Evolutionary conservation across 1,140 invertebrate genomes (phyloP).

Genomic region (Caenorhabditis remanei): DNA sequence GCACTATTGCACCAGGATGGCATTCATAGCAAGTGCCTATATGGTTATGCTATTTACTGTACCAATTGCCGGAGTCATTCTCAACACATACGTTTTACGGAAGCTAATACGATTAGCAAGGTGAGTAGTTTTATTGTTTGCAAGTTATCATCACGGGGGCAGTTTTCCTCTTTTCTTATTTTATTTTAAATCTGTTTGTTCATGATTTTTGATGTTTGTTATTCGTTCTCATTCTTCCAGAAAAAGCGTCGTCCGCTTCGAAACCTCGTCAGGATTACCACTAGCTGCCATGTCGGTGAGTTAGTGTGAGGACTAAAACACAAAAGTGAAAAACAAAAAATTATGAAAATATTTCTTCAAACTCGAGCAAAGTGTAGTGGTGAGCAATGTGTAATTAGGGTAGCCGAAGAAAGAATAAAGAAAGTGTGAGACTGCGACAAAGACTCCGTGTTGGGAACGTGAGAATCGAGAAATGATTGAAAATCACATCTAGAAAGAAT

Average conservation of each 20-base stretch:
- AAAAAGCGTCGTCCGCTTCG: constrained; percentile 71
- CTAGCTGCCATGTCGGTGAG: constrained; percentile 73
- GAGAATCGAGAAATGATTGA: constrained; percentile 3
- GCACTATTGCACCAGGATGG: not conserved
- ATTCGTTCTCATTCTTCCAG: constrained; percentile 53
- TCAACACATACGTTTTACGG: constrained; percentile 71
- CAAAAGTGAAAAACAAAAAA: constrained; percentile 17
- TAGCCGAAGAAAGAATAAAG: not conserved
- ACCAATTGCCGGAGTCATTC: constrained; percentile 70
- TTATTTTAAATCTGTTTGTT: constrained; percentile 43
- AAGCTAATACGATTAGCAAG: constrained; percentile 71
- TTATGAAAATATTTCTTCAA: not conserved
- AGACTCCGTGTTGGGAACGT: not conserved
- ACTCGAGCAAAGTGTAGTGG: constrained; percentile 16
- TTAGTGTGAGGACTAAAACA: not conserved
- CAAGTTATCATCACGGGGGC: not conserved
- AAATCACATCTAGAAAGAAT: not conserved
- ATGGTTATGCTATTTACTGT: constrained; percentile 63
- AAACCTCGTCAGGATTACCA: constrained; percentile 73
- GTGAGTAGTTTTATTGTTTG: constrained; percentile 45
- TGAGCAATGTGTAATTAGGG: constrained; percentile 42
- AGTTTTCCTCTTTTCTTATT: not conserved
- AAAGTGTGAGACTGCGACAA: constrained; percentile 14
- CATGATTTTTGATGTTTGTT: constrained; percentile 38
- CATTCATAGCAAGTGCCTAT: constrained; percentile 48